Evolutionary conservation across 2,797 vertebrate genomes (phyloP).

Genomic region (Sebastes hopkinsi): DNA sequence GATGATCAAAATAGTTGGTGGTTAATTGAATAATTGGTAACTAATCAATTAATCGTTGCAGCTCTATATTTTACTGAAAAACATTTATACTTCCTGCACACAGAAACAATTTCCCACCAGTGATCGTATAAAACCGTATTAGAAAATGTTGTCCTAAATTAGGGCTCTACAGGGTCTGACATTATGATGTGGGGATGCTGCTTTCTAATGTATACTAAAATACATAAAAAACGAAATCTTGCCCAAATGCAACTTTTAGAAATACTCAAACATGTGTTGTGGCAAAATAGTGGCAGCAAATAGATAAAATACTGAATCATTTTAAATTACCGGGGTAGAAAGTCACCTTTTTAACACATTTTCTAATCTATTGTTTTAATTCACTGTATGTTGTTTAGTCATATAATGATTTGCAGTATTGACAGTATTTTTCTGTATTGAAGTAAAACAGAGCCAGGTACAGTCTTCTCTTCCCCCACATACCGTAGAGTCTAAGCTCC

Average conservation of each 20-base stretch:
- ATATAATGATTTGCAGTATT: too few relatives aligned
- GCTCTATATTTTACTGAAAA: too few relatives aligned
- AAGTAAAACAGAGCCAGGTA: neutral
- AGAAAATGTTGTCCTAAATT: neutral
- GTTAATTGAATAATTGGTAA: too few relatives aligned
- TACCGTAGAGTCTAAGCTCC: slow-evolving; percentile 18
- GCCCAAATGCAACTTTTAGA: neutral
- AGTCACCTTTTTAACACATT: neutral
- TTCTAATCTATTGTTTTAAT: neutral
- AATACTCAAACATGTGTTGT: neutral
- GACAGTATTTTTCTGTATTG: neutral
- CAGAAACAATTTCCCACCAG: too few relatives aligned
- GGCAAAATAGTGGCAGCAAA: neutral
- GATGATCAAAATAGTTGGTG: too few relatives aligned
- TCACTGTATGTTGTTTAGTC: neutral
- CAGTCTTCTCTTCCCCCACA: neutral
- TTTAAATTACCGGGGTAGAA: neutral
- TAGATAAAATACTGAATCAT: neutral
- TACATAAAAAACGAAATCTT: too few relatives aligned
- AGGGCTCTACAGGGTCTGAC: neutral
- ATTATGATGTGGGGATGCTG: neutral
- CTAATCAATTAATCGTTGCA: too few relatives aligned
- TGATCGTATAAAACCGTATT: neutral
- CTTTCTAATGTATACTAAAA: neutral
- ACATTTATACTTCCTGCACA: too few relatives aligned